Percentiles rank a stretch among this genome's conserved stretches.
These are phyloP conservation scores for Tridacna crocea DNA, from an alignment of 2,888 invertebrate species.

Conservation along the genomic window DNA sequence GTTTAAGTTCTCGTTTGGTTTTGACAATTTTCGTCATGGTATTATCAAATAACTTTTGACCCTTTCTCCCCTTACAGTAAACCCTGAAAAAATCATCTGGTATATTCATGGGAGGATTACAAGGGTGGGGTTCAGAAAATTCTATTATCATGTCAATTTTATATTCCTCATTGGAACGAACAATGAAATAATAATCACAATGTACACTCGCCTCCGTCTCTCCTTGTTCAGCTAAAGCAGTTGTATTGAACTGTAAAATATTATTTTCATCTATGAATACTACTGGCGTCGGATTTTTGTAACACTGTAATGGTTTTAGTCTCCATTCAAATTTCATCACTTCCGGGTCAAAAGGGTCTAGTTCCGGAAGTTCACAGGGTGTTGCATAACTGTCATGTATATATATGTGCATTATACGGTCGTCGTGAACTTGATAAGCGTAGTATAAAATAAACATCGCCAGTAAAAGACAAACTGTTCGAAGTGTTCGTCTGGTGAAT, in stretches of 20 bases:
- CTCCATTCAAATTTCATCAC: slow-evolving; percentile 30
- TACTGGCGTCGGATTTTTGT: slow-evolving; percentile 12
- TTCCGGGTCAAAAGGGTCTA: slow-evolving; percentile 32
- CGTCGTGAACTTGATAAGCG: slow-evolving; percentile 25
- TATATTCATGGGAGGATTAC: slow-evolving; percentile 20
- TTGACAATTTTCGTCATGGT: slow-evolving; percentile 23
- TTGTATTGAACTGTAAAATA: slow-evolving; percentile 38
- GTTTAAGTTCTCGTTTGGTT: not conserved
- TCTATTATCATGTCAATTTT: slow-evolving; percentile 17
- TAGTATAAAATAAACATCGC: slow-evolving; percentile 11
- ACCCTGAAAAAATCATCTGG: slow-evolving; percentile 22
- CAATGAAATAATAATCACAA: slow-evolving; percentile 18
- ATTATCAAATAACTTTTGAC: slow-evolving; percentile 28
- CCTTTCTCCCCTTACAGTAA: slow-evolving; percentile 4
- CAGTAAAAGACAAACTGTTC: not conserved
- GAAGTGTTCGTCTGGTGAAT: not conserved
- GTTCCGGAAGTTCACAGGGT: slow-evolving; percentile 31
- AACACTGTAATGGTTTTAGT: slow-evolving; percentile 31
- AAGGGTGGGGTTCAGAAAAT: slow-evolving; percentile 9
- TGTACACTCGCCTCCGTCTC: slow-evolving; percentile 7
- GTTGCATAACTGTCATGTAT: slow-evolving; percentile 1
- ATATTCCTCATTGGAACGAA: slow-evolving; percentile 2
- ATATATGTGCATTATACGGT: slow-evolving; percentile 9
- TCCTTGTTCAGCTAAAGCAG: not conserved
- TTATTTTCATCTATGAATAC: slow-evolving; percentile 42